Conservation (phyloP, 2,888 invertebrate species). For the Acrocyrtus sp. region DNA sequence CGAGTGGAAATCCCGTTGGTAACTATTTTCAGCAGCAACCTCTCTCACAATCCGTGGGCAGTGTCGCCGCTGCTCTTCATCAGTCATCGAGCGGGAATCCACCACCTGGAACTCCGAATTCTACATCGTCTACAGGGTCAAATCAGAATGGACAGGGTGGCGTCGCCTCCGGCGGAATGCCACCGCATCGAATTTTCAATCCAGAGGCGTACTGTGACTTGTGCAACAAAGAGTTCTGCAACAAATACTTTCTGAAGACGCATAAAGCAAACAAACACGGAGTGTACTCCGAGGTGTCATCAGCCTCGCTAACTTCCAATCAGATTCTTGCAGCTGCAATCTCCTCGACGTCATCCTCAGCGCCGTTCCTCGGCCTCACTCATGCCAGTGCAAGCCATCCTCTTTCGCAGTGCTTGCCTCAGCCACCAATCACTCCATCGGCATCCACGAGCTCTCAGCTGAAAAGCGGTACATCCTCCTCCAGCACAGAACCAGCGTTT, state of each 20-base stretch:
- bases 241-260: constrained; percentile 97
- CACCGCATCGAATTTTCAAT: constrained; percentile 81
- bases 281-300: constrained; percentile 76
- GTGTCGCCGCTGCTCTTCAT: constrained; percentile 11
- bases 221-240: constrained; percentile 98
- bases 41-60: background rate
- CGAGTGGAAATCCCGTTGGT: constrained; percentile 23
- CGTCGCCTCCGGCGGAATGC: constrained; percentile 44
- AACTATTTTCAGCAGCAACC: constrained; percentile 46
- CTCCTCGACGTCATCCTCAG: constrained; percentile 46
- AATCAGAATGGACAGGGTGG: constrained; percentile 35
- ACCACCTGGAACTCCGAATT: constrained; percentile 49
- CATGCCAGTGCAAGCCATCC: constrained; percentile 26
- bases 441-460: constrained; percentile 14
- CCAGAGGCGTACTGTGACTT: constrained; percentile 97
- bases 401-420: constrained; percentile 39
- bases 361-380: constrained; percentile 39
- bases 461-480: constrained; percentile 16
- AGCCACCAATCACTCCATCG: constrained; percentile 33
- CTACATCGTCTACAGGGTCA: constrained; percentile 57
- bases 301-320: constrained; percentile 42
- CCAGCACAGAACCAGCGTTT: constrained; percentile 33
- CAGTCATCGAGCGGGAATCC: constrained; percentile 22
- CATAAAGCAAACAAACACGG: constrained; percentile 98
- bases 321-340: constrained; percentile 49